Percentiles rank a stretch among this genome's conserved stretches.
Evolutionary conservation across 2,797 vertebrate species (phyloP).

Genomic region (Rhinatrema bivittatum): DNA sequence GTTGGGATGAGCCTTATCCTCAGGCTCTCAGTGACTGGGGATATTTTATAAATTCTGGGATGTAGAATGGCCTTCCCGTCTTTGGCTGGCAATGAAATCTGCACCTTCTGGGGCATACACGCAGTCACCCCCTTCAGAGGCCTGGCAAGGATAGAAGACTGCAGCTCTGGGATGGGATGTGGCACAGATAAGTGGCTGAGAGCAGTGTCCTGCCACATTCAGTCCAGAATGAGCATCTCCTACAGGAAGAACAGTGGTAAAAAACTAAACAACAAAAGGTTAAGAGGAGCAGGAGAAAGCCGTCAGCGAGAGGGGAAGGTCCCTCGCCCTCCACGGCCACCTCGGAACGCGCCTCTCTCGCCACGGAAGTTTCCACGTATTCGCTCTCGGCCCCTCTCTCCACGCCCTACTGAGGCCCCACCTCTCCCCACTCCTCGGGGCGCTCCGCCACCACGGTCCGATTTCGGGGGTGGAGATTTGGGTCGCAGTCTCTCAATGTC

Average conservation of each 20-base stretch:
- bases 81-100: too few species aligned
- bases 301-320: conserved; percentile 81
- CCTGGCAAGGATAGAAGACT: too few species aligned
- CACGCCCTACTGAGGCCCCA: conserved; percentile 74
- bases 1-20: too few species aligned
- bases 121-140: too few species aligned
- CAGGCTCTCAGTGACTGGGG: too few species aligned
- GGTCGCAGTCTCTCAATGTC: conserved; percentile 94
- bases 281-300: fast-evolving
- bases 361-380: conserved; percentile 90
- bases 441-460: conserved; percentile 81
- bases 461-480: conserved; percentile 86
- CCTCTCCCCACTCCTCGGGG: conserved; percentile 79
- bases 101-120: too few species aligned
- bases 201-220: too few species aligned
- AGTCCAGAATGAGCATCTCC: conserved; percentile 1
- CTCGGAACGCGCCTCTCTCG: conserved; percentile 84
- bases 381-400: conserved; percentile 85
- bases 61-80: too few species aligned
- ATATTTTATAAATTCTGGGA: too few species aligned
- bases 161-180: too few species aligned
- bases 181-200: too few species aligned
- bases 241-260: neutral
- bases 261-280: neutral
- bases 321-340: conserved; percentile 81